A percentile compares a stretch with the other conserved stretches of the same genome.
phyloP scores from a whole-genome alignment of 2,888 invertebrate species.

The Cyaniris semiargus region DNA sequence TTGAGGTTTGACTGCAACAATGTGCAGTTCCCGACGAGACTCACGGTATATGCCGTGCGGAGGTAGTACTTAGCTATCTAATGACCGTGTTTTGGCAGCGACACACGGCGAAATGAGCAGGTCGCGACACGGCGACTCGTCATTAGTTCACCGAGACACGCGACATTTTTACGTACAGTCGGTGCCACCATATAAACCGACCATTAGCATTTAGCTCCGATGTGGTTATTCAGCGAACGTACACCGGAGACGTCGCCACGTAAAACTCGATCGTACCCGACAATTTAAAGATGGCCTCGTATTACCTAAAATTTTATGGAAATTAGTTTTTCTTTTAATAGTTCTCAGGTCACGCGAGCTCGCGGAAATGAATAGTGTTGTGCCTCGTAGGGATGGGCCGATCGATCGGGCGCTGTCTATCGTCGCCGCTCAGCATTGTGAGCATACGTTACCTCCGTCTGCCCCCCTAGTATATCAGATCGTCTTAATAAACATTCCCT shows the following conservation, averaged over 20 bases:
- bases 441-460: slow-evolving; percentile 68
- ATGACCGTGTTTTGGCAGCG: slow-evolving; percentile 70
- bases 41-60: slow-evolving; percentile 72
- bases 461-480: slow-evolving; percentile 73
- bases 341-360: slow-evolving; percentile 68
- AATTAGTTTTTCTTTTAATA: slow-evolving; percentile 78
- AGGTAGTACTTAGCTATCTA: slow-evolving; percentile 71
- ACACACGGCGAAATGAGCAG: slow-evolving; percentile 71
- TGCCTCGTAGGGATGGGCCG: slow-evolving; percentile 48
- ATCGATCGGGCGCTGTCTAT: slow-evolving; percentile 67
- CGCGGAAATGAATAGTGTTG: slow-evolving; percentile 52
- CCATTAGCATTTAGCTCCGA: background rate
- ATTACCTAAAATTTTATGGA: slow-evolving; percentile 68
- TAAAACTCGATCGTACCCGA: slow-evolving; percentile 52
- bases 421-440: slow-evolving; percentile 62
- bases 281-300: slow-evolving; percentile 59
- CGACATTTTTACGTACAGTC: slow-evolving; percentile 71
- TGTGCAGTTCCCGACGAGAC: slow-evolving; percentile 51
- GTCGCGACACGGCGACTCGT: slow-evolving; percentile 68
- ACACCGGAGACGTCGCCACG: slow-evolving; percentile 45
- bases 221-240: slow-evolving; percentile 44
- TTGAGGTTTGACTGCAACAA: slow-evolving; percentile 57
- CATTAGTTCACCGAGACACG: slow-evolving; percentile 76
- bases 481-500: slow-evolving; percentile 77
- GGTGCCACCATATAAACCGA: slow-evolving; percentile 34